Base-by-base conservation (phyloP, 2,888 invertebrate genomes). In the Alsophila aescularia region DNA sequence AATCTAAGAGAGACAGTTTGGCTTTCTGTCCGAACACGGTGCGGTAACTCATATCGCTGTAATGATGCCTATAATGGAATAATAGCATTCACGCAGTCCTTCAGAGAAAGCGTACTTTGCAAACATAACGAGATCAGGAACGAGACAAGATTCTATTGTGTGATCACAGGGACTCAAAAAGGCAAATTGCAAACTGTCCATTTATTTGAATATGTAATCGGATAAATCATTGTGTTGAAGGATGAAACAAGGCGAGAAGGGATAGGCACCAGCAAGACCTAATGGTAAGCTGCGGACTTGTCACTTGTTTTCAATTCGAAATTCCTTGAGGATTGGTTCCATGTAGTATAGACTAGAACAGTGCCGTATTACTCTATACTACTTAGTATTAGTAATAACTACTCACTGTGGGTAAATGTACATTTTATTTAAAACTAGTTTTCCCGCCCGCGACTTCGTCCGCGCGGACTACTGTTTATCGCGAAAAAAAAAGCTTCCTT, bases 61-160 rank as follows among this genome's bases (percentile, higher is more conserved):
- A 87, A 89, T 87, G 81, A 82, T 81, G 75, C 78, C 77, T 69
- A 73, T 85, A 85, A 86, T 82, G 81, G 81, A 78, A 80, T 77
- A 77, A 79, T 72, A 79, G 71, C 73, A 69, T 69, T 67, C 64
- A 60, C 60, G 64, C 61, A 69, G 56, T 67, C 64, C 69, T 57
- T 66, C 60, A 60, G 67, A 70, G 70, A 65, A 66, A 70, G 65
- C 65, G 43, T 66, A 41, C 21, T 66, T 66, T 67, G 63, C 62
- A 63, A 63, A 59, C 60, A 53, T 60, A 62, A 64, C 60, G 62
- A 64, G 62, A 41, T 54, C 52, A 58, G 42, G 49, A 60, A 31
- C 39, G 27, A 35, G 35, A 43, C 37, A 27, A 36, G 24, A 40
- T 41, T 10, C 40, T 39, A 45, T 49, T 45, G 45, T 43, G 31